Conservation (phyloP, 2,113 vertebrate species). For the Otis tarda region DNA sequence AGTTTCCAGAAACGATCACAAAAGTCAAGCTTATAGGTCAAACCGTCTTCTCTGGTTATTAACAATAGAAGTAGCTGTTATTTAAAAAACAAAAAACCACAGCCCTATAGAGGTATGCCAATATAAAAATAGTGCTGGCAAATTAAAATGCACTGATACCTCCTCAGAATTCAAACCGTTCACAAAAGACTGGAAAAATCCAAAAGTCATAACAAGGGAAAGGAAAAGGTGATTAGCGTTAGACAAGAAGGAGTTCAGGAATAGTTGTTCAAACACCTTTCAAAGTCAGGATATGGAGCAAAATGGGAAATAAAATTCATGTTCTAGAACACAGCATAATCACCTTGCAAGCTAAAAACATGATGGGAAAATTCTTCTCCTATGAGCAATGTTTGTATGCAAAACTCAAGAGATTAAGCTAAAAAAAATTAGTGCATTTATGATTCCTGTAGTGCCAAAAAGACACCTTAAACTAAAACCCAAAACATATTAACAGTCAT, state of each 20-base stretch:
- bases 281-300: neutral
- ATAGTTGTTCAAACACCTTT: neutral
- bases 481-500: neutral
- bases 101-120: neutral
- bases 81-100: neutral
- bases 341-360: neutral
- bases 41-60: constrained; percentile 8
- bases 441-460: neutral
- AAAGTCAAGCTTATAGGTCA: constrained; percentile 23
- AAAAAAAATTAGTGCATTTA: neutral
- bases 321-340: neutral
- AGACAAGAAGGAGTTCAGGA: neutral
- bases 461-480: neutral
- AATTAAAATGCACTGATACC: constrained; percentile 2
- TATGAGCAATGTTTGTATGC: neutral
- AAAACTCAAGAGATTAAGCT: neutral
- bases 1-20: neutral
- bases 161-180: neutral
- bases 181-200: neutral
- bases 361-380: neutral
- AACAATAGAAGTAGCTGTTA: constrained; percentile 17
- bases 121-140: neutral
- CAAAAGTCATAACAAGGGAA: neutral
- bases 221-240: neutral
- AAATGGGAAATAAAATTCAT: neutral